Evolutionary conservation across 2,888 invertebrate genomes (phyloP), one percentile per base, ranked within the genome.

Genomic region (Tortricodes alternella): DNA sequence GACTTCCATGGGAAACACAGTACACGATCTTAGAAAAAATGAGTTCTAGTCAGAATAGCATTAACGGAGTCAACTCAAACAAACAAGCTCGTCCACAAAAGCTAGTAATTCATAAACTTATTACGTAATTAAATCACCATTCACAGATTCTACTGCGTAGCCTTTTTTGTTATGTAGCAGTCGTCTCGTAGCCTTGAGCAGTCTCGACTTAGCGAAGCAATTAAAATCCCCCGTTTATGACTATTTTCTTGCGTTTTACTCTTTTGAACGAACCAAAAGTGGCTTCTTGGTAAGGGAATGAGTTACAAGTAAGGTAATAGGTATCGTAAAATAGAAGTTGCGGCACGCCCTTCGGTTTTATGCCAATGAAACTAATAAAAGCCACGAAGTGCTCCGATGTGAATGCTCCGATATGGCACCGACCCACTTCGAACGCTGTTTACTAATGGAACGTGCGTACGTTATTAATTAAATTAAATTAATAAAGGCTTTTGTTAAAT

Each of bases 321-420:
- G n/a, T 23, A 39, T 53, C 46, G 53, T 58, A 53, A 53, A 60
- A 50, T 32, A 41, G 19, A 48, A 46, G 39, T 37, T 18, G 27
- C n/a, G 46, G 34, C 56, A 43, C 46, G 44, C 53, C 52, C 58
- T 23, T 19, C 46, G 46, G 53, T 58, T 58, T 60, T 60, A 60
- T 60, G 53, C 16, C 44, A 41, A 44, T 46, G 43, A 51, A 53
- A 58, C 53, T 53, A 58, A 53, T 60, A 60, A 60, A 60, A 60
- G 24, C 50, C 50, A 24, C 46, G 15, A 50, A 53, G 50, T 46
- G 41, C 46, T 29, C 21, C 46, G 46, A 34, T 46, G 34, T 32
- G 29, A 44, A 32, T 32, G 27, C 29, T 32, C 6, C 34, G 46
- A 46, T 46, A 34, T 9, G 21, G 46, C 46, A 9, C 9, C 11